Evolutionary conservation across 1,140 invertebrate genomes (phyloP), one percentile per base, ranked within the genome.

Genomic region (Drosophila mojavensis): DNA sequence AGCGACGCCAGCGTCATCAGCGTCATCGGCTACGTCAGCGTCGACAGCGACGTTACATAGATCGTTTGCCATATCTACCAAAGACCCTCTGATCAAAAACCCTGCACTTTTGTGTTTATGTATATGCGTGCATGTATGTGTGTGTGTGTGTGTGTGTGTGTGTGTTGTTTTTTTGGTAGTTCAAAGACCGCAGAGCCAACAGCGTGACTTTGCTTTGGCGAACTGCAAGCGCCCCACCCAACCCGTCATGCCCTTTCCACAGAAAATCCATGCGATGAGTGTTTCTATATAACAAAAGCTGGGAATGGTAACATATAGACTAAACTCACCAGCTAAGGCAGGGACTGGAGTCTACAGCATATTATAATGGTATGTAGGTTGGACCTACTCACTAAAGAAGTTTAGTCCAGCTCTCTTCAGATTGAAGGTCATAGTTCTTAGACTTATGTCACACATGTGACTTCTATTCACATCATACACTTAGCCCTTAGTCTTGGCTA

Each of bases 131-230:
- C 1, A 9, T n/a, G 41, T 5, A 3, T 43, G 3, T 43, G 20
- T 3, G 3, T 9, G 10, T 11, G 36, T 11, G 6, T 47, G 43
- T 47, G 43, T 0, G 43, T 11, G 43, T 11, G 17, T 17, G 30
- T 43, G 39, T 39, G 28, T 17, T 36, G 53, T 48, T 72, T 80
- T 80, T 80, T 80, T 74, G 78, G 78, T 64, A 60, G 78, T 80
- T 80, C 78, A 80, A 80, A 80, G 78, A 80, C 78, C 78, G 78
- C 75, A 70, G 58, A 26, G 59, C 41, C 43, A 62, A 28, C 58
- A 33, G 58, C 26, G 43, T 67, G 64, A 66, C 54, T 56, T 56
- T 62, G 60, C 56, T 50, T 33, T 33, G 36, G 9, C n/a, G 28
- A 13, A 17, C 2, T 15, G 43, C 43, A 17, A 47, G 36, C 15